Percentiles rank a stretch among this genome's conserved stretches.
phyloP scores from a whole-genome alignment of 2,113 vertebrate species.

The Rhinogobius similis region DNA sequence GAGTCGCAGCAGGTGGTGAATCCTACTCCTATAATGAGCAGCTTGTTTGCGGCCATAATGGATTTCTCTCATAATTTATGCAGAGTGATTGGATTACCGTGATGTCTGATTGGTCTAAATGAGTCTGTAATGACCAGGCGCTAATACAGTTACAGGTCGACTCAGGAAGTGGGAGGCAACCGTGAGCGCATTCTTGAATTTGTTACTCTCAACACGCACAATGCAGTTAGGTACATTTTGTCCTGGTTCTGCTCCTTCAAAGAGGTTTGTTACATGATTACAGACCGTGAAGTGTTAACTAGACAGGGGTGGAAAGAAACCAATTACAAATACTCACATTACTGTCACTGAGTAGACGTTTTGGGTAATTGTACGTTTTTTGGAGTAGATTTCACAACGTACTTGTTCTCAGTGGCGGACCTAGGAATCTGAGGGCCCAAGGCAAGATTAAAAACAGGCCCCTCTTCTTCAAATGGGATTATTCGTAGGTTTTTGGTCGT shows the following conservation, averaged over 20 bases:
- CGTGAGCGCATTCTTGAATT: constrained; percentile 43
- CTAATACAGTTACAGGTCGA: constrained; percentile 68
- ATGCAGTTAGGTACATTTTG: constrained; percentile 24
- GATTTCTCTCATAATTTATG: constrained; percentile 61
- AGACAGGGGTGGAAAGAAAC: not conserved
- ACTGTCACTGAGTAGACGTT: not conserved
- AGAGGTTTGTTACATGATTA: constrained; percentile 17
- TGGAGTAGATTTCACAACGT: too few relatives aligned
- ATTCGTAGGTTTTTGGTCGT: too few relatives aligned
- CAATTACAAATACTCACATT: not conserved
- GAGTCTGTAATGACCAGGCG: constrained; percentile 61
- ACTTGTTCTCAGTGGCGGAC: too few relatives aligned
- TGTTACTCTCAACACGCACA: constrained; percentile 20
- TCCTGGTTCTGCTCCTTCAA: constrained; percentile 32
- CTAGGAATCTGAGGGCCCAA: too few relatives aligned
- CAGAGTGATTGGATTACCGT: constrained; percentile 63
- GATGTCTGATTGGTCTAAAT: constrained; percentile 67
- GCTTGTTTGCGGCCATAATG: constrained; percentile 55
- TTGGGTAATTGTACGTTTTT: too few relatives aligned
- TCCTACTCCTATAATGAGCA: constrained; percentile 37
- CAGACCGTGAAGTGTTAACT: constrained; percentile 22
- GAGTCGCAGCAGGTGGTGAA: constrained; percentile 26
- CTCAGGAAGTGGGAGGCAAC: constrained; percentile 64
- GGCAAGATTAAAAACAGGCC: too few relatives aligned
- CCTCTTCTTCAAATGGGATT: too few relatives aligned